Evolutionary conservation across 2,113 vertebrate genomes (phyloP).

Genomic region (Eurystomus gularis): DNA sequence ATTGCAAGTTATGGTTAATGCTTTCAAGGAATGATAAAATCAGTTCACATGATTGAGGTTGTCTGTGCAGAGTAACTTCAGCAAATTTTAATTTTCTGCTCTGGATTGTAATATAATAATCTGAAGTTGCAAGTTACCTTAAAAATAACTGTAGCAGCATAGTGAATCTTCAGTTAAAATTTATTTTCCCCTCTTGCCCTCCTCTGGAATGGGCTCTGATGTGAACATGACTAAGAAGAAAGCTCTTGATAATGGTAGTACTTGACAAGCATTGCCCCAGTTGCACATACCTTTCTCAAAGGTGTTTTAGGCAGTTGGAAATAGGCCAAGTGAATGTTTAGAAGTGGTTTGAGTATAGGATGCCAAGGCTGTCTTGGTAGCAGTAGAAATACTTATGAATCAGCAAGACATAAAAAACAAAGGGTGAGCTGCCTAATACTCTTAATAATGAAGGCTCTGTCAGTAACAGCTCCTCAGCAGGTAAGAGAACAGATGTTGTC

Average conservation of each 20-base stretch:
- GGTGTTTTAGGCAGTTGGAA: background rate
- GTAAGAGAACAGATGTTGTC: background rate
- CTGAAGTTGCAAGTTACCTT: background rate
- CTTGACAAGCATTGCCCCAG: background rate
- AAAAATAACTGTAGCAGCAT: background rate
- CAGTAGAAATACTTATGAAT: background rate
- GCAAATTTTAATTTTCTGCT: background rate
- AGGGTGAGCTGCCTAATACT: background rate
- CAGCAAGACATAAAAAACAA: accelerated
- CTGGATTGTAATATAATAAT: background rate
- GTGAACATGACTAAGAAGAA: background rate
- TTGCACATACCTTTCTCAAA: background rate
- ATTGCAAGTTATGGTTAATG: background rate
- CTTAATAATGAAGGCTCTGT: background rate
- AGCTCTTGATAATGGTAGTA: background rate
- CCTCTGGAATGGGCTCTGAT: background rate
- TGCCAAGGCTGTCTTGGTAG: background rate
- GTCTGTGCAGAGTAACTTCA: background rate
- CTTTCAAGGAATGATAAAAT: background rate
- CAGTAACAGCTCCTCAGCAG: background rate
- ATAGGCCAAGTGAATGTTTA: background rate
- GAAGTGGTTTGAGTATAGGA: background rate
- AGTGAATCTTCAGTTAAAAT: background rate
- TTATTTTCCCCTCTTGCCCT: accelerated
- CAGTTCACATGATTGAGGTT: background rate